These are phyloP conservation scores for Laspeyria flexula DNA, from an alignment of 2,888 invertebrate genomes.

Conservation along the genomic window DNA sequence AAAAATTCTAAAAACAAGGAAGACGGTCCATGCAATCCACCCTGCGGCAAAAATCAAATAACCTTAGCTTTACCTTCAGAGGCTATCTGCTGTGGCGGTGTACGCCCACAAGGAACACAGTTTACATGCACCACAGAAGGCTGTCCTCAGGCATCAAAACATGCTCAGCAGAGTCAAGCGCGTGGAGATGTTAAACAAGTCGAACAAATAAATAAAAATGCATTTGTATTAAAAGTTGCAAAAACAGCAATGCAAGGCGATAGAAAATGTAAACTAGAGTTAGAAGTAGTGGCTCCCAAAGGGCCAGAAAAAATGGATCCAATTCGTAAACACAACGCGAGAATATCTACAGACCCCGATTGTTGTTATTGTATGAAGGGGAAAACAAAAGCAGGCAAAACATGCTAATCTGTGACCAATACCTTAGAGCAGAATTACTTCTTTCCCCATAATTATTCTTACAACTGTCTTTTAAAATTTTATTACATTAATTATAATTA, in stretches of 20 bases:
- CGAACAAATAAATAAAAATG: conserved; percentile 83
- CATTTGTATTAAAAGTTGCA: conserved; percentile 88
- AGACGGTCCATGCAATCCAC: conserved; percentile 62
- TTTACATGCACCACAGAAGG: conserved; percentile 80
- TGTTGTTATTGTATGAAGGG: conserved; percentile 65
- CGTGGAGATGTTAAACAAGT: conserved; percentile 57
- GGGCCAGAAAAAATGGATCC: conserved; percentile 85
- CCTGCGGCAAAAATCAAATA: conserved; percentile 79
- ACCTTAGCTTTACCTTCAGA: conserved; percentile 71
- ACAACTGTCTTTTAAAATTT: neutral
- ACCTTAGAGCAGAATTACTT: neutral
- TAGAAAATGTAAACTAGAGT: conserved; percentile 87
- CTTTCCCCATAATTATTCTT: neutral
- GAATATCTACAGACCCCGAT: conserved; percentile 71
- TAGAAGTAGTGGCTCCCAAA: conserved; percentile 89
- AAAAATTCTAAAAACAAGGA: conserved; percentile 46
- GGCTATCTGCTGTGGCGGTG: conserved; percentile 66
- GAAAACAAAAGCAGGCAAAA: conserved; percentile 47
- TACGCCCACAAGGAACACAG: conserved; percentile 69
- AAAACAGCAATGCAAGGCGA: conserved; percentile 88
- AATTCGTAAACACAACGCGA: conserved; percentile 65
- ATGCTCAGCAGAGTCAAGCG: conserved; percentile 62
- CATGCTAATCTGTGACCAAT: neutral
- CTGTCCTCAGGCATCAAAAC: conserved; percentile 66
- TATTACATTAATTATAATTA: neutral